phyloP scores from a whole-genome alignment of 2,113 vertebrate species.

The Anarhynchus alexandrinus region DNA sequence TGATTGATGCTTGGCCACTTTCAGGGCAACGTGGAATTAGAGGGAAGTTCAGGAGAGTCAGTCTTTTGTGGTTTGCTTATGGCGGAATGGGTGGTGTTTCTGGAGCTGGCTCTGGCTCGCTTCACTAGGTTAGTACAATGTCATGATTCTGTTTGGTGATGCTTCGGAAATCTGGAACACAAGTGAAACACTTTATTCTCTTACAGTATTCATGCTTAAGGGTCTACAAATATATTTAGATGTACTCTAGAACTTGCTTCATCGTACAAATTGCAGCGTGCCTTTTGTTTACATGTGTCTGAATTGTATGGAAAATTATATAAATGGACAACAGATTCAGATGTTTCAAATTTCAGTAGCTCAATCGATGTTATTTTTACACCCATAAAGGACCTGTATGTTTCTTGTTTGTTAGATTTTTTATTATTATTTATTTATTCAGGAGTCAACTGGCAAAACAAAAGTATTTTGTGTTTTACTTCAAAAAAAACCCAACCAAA shows the following conservation, averaged over 20 bases:
- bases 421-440: neutral
- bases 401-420: neutral
- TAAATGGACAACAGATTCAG: neutral
- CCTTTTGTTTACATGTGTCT: neutral
- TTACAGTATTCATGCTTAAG: fast-evolving
- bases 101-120: neutral
- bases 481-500: neutral
- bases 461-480: neutral
- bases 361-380: neutral
- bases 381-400: fast-evolving
- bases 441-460: neutral
- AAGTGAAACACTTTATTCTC: neutral
- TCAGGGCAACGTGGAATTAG: neutral
- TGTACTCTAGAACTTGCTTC: neutral
- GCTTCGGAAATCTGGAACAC: neutral
- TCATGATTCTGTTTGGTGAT: fast-evolving
- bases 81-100: neutral
- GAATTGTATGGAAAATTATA: neutral
- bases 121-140: fast-evolving
- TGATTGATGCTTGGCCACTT: neutral
- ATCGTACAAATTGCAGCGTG: neutral
- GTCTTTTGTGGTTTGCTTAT: neutral
- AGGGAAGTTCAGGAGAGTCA: neutral
- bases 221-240: neutral
- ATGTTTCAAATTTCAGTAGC: neutral